Evolutionary conservation across 2,888 invertebrate species (phyloP), one percentile per base, ranked within the genome.

Genomic region (Ethmia dodecea): DNA sequence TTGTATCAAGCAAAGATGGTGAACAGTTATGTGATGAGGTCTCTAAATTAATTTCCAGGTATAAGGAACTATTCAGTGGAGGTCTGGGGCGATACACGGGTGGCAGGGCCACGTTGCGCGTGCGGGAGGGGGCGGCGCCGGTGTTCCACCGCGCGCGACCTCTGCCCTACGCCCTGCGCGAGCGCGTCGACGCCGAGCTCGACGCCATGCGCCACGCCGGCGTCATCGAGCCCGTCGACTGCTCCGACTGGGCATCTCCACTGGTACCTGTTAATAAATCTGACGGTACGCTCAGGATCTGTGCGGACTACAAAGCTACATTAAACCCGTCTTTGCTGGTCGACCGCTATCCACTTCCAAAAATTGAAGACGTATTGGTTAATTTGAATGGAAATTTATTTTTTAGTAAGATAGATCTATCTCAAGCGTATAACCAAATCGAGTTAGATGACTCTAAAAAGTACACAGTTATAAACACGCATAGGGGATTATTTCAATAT

Each of bases 191-290:
- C n/a, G n/a, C 42, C n/a, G 42, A 44, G 33, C 31, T 43, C 13
- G 43, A 47, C 26, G 30, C 31, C 1, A 47, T 44, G 44, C 42
- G 44, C 35, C 37, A 37, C 11, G 37, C 13, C 37, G 42, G 44
- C 31, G 38, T n/a, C n/a, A n/a, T n/a, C n/a, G n/a, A n/a, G n/a
- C n/a, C n/a, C n/a, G n/a, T n/a, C n/a, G n/a, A n/a, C n/a, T n/a
- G n/a, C n/a, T n/a, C n/a, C n/a, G n/a, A n/a, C n/a, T n/a, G 18
- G 18, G 18, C 18, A 18, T 18, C 18, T 4, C 18, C 18, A 18
- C 18, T 18, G 6, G 18, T 18, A 6, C 18, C 18, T 4, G 18
- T 18, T 5, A 18, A 18, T 18, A 18, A 18, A 6, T 4, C 18
- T 4, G 18, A 18, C 6, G 18, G 18, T 5, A 18, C 18, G 18